Conservation (phyloP, 2,113 vertebrate genomes). For the Lamprotornis superbus region DNA sequence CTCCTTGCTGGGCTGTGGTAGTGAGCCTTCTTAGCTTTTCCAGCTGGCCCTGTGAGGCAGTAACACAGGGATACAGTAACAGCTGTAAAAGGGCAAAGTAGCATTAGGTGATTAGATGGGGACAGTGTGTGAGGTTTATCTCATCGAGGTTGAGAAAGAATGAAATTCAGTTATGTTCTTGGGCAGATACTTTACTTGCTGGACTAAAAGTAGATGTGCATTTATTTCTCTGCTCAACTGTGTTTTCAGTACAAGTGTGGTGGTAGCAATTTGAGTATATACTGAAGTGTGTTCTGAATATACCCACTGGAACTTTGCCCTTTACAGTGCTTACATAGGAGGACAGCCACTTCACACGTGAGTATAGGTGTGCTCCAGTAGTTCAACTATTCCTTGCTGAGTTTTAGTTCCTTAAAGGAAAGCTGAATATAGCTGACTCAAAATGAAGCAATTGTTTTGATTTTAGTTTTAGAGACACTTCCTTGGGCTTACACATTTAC, state of each 20-base stretch:
- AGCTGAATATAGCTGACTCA: neutral
- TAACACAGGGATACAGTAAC: neutral
- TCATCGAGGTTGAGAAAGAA: neutral
- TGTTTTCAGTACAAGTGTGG: neutral
- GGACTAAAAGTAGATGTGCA: neutral
- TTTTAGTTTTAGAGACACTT: neutral
- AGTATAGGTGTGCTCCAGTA: neutral
- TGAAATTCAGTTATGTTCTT: neutral
- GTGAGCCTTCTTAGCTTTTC: neutral
- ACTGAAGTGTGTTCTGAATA: neutral
- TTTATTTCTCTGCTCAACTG: neutral
- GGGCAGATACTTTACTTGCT: neutral
- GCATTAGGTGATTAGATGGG: neutral
- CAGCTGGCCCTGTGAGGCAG: neutral
- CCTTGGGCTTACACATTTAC: neutral
- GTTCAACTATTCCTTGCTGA: neutral
- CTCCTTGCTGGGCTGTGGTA: neutral
- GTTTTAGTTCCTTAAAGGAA: neutral
- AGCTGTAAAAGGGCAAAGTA: neutral
- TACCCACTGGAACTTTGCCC: neutral
- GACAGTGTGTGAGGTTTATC: neutral
- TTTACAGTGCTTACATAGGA: neutral
- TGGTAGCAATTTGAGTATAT: neutral
- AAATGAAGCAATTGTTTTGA: neutral
- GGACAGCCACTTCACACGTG: neutral